A percentile compares a stretch with the other conserved stretches of the same genome.
These are phyloP conservation scores for Belgica antarctica DNA, from an alignment of 2,888 invertebrate genomes.

Conservation along the genomic window DNA sequence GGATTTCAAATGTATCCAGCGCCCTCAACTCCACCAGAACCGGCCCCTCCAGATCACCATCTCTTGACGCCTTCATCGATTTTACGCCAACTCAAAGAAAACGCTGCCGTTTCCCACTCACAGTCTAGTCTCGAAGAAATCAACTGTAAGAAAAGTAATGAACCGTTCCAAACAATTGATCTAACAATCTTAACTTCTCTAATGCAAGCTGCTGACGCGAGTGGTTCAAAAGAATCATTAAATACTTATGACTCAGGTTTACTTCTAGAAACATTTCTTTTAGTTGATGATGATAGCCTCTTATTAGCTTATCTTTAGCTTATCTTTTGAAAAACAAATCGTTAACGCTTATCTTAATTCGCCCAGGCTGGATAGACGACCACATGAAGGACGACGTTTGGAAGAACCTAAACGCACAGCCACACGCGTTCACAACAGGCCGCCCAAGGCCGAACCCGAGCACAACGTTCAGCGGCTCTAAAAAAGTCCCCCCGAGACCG, in stretches of 20 bases:
- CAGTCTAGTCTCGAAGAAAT: constrained; percentile 67
- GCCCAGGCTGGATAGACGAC: constrained; percentile 59
- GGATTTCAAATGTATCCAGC: constrained; percentile 82
- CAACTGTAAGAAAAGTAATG: constrained; percentile 58
- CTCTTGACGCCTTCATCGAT: constrained; percentile 58
- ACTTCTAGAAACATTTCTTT: too few relatives aligned
- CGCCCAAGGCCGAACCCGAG: constrained; percentile 60
- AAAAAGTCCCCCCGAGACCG: constrained; percentile 59
- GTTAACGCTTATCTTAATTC: constrained; percentile 33
- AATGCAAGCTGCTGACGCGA: constrained; percentile 65
- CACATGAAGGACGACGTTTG: constrained; percentile 55
- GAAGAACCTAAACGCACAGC: constrained; percentile 66
- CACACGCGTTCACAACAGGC: constrained; percentile 70
- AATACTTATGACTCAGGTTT: constrained; percentile 79
- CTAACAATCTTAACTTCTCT: constrained; percentile 38
- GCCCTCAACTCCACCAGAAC: constrained; percentile 80
- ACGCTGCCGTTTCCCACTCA: constrained; percentile 57
- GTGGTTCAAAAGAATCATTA: constrained; percentile 77
- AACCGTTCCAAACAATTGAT: constrained; percentile 46
- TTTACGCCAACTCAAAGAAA: constrained; percentile 57
- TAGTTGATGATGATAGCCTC: neutral
- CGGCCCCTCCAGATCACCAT: constrained; percentile 76
- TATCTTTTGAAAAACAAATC: constrained; percentile 46
- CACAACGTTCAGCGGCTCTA: constrained; percentile 49
- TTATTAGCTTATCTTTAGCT: constrained; percentile 26